phyloP scores from a whole-genome alignment of 2,888 invertebrate genomes.

The Craniophora ligustri region DNA sequence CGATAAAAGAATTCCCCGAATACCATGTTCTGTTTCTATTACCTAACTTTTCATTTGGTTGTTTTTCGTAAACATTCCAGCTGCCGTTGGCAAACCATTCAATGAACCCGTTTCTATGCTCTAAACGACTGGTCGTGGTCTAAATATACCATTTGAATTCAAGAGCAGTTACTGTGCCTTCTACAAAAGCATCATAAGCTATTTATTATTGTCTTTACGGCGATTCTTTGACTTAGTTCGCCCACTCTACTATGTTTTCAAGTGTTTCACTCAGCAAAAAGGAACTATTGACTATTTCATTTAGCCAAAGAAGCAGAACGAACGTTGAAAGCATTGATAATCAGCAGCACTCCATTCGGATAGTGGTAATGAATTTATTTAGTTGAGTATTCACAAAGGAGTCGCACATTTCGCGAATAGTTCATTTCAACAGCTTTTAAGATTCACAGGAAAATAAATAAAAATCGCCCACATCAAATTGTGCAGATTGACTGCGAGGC shows the following conservation, averaged over 20 bases:
- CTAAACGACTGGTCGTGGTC: slow-evolving; percentile 78
- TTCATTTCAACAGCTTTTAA: slow-evolving; percentile 70
- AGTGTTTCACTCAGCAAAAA: slow-evolving; percentile 45
- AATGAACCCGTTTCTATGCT: slow-evolving; percentile 85
- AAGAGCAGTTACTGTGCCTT: slow-evolving; percentile 78
- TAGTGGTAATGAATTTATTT: slow-evolving; percentile 81
- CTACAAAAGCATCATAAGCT: slow-evolving; percentile 73
- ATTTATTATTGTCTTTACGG: slow-evolving; percentile 77
- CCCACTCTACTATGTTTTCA: slow-evolving; percentile 51
- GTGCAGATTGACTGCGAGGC: slow-evolving; percentile 79
- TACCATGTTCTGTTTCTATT: slow-evolving; percentile 77
- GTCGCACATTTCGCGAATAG: slow-evolving; percentile 70
- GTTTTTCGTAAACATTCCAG: slow-evolving; percentile 80
- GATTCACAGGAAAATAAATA: slow-evolving; percentile 78
- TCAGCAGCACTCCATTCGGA: slow-evolving; percentile 66
- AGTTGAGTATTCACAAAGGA: slow-evolving; percentile 80
- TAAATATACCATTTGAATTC: slow-evolving; percentile 86
- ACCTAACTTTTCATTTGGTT: slow-evolving; percentile 73
- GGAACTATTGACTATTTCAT: slow-evolving; percentile 54
- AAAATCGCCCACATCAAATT: slow-evolving; percentile 74
- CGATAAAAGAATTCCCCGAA: slow-evolving; percentile 60
- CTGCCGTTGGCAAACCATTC: slow-evolving; percentile 79
- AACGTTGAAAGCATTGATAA: slow-evolving; percentile 66
- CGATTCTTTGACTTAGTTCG: slow-evolving; percentile 70
- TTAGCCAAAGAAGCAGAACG: slow-evolving; percentile 53